These are phyloP conservation scores for Micropoecilia bifurca DNA, from an alignment of 2,797 vertebrate genomes.

Conservation along the genomic window DNA sequence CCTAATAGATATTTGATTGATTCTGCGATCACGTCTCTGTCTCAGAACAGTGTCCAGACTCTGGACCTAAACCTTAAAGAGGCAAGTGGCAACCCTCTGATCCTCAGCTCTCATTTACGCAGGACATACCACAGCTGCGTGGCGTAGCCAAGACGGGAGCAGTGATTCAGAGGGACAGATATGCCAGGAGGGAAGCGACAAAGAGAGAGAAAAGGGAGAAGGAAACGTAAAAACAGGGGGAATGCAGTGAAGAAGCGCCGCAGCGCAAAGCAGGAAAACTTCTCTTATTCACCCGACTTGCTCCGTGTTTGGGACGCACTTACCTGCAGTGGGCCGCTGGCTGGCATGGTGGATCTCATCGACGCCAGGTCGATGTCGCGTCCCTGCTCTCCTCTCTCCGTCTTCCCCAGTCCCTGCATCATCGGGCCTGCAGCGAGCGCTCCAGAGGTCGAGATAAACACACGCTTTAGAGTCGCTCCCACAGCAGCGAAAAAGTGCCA, in stretches of 20 bases:
- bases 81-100: constrained; percentile 56
- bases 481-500: constrained; percentile 49
- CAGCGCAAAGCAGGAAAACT: background rate
- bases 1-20: constrained; percentile 84
- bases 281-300: background rate
- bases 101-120: constrained; percentile 70
- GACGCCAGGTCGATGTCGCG: constrained; percentile 79
- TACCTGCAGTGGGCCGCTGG: constrained; percentile 77
- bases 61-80: constrained; percentile 27
- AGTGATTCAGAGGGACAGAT: constrained; percentile 33
- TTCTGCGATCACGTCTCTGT: constrained; percentile 46
- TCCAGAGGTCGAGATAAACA: constrained; percentile 7
- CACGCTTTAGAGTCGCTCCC: constrained; percentile 42
- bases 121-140: constrained; percentile 77
- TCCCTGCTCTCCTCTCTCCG: constrained; percentile 73
- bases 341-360: constrained; percentile 80
- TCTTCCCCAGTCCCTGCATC: constrained; percentile 76
- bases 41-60: constrained; percentile 55
- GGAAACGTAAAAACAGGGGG: constrained; percentile 9
- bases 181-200: constrained; percentile 26
- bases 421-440: constrained; percentile 28
- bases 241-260: background rate
- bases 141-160: constrained; percentile 66
- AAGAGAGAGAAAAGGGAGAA: constrained; percentile 34
- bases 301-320: constrained; percentile 38